These are phyloP conservation scores for Sarcophaga peregrina DNA, from an alignment of 1,140 invertebrate species.

Conservation along the genomic window DNA sequence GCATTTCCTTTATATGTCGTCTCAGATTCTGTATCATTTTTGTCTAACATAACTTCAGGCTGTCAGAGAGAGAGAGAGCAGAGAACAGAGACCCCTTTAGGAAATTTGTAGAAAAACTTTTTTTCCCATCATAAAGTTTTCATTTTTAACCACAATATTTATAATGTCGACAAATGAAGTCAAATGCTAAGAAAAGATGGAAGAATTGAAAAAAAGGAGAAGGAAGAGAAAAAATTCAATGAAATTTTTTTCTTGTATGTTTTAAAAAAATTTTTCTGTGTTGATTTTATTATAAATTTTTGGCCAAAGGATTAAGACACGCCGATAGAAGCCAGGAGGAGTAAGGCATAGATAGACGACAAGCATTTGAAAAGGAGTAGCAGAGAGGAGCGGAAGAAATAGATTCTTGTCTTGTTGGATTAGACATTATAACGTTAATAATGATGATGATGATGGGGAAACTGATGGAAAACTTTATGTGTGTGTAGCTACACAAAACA, in stretches of 20 bases:
- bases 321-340: too few relatives aligned
- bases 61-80: neutral
- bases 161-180: neutral
- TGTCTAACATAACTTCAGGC: neutral
- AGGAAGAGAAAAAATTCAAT: too few relatives aligned
- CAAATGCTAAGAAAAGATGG: neutral
- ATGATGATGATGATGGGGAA: neutral
- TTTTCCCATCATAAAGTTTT: neutral
- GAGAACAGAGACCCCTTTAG: neutral
- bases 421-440: constrained; percentile 1
- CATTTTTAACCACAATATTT: constrained; percentile 12
- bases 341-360: too few relatives aligned
- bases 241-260: too few relatives aligned
- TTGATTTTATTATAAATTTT: neutral
- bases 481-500: too few relatives aligned
- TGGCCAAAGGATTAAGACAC: constrained; percentile 6
- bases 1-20: neutral
- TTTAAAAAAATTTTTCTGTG: too few relatives aligned
- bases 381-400: neutral
- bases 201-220: too few relatives aligned
- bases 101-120: neutral
- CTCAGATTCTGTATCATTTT: too few relatives aligned
- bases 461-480: neutral
- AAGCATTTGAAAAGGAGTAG: neutral
- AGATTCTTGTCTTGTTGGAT: neutral